Evolutionary conservation across 2,797 vertebrate species (phyloP).

Genomic region (Columba guinea): DNA sequence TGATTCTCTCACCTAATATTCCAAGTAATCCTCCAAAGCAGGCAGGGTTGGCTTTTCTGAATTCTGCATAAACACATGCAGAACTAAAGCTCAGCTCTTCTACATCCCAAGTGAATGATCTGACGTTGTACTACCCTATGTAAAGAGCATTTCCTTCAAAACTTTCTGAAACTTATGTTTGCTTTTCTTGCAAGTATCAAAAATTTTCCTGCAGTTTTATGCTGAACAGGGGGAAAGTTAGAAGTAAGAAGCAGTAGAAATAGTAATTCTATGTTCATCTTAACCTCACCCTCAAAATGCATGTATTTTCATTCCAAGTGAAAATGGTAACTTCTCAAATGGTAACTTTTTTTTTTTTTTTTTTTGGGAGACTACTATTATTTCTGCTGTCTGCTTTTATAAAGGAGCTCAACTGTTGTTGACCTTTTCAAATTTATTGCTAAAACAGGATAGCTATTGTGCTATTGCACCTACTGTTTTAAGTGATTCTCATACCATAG

Average conservation of each 20-base stretch:
- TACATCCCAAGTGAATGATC: background rate
- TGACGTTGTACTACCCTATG: fast-evolving
- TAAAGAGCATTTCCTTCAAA: background rate
- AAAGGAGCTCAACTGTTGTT: background rate
- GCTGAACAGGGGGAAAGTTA: background rate
- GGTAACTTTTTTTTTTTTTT: background rate
- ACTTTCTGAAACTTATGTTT: background rate
- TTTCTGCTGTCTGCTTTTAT: background rate
- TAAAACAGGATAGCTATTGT: background rate
- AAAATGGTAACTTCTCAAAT: background rate
- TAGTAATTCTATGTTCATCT: background rate
- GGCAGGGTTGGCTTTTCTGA: background rate
- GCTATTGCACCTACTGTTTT: background rate
- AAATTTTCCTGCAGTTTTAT: background rate
- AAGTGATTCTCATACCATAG: background rate
- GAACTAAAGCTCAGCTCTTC: background rate
- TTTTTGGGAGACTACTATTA: background rate
- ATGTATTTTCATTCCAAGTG: background rate
- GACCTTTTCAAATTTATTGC: background rate
- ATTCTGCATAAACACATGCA: background rate
- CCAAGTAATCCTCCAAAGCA: background rate
- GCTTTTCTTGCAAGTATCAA: background rate
- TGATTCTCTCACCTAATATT: background rate
- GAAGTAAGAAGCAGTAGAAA: background rate
- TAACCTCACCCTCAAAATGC: background rate